A percentile compares a stretch with the other conserved stretches of the same genome.
Evolutionary conservation across 2,797 vertebrate species (phyloP).

Genomic region (Aulostomus chinensis): DNA sequence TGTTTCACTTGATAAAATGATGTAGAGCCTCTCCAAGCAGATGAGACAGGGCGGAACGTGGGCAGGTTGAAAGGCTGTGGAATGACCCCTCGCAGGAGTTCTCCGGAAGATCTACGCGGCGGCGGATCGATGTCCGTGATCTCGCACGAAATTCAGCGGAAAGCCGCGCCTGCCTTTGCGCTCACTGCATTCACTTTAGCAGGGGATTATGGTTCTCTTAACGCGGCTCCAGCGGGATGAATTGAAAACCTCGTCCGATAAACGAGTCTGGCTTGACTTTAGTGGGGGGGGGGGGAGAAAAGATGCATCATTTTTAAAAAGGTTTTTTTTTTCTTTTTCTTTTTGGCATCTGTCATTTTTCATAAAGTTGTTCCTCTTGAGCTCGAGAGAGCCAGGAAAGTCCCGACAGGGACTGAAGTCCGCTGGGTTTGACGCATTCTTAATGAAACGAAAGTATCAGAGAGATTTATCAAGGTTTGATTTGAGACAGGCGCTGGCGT

Average conservation of each 20-base stretch:
- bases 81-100: no score
- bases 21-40: no score
- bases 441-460: constrained; percentile 26
- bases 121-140: no score
- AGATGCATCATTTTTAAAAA: no score
- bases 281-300: background rate
- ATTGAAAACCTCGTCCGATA: constrained; percentile 19
- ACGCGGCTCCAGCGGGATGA: background rate
- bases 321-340: no score
- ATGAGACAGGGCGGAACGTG: no score
- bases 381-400: no score
- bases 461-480: constrained; percentile 8
- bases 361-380: constrained; percentile 2
- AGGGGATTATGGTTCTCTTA: constrained; percentile 3
- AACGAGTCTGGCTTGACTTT: constrained; percentile 2
- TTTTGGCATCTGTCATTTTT: constrained; percentile 5
- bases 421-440: constrained; percentile 17
- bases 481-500: constrained; percentile 11
- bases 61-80: no score
- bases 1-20: no score
- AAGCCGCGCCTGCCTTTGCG: constrained; percentile 14
- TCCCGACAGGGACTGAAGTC: background rate
- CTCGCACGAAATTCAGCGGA: no score
- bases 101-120: no score
- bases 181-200: background rate